Conservation (phyloP, 2,888 invertebrate species). For the Polydesmus complanatus region DNA sequence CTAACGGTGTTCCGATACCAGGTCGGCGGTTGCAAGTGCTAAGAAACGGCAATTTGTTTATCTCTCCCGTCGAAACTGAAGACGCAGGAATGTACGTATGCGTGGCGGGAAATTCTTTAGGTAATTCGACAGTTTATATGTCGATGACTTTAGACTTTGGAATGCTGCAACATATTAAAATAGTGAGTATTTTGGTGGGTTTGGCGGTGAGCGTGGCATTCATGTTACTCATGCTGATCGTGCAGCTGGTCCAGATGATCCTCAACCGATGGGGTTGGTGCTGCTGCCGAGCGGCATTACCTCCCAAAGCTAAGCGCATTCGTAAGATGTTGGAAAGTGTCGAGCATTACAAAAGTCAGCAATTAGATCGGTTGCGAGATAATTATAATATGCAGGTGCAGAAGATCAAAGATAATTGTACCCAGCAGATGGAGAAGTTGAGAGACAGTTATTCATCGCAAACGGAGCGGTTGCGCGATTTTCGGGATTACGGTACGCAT, state of each 20-base stretch:
- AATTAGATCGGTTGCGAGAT: constrained; percentile 72
- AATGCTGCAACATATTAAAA: constrained; percentile 66
- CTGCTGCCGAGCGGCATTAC: constrained; percentile 45
- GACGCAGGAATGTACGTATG: constrained; percentile 78
- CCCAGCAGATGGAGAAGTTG: constrained; percentile 86
- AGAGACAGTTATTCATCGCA: constrained; percentile 80
- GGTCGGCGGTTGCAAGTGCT: constrained; percentile 36
- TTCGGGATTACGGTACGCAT: constrained; percentile 73
- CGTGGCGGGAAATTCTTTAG: constrained; percentile 67
- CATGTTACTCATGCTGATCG: constrained; percentile 59
- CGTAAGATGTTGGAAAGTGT: constrained; percentile 79
- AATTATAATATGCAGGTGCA: constrained; percentile 86
- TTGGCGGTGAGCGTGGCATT: constrained; percentile 63
- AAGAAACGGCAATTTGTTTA: constrained; percentile 63
- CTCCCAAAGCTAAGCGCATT: constrained; percentile 68
- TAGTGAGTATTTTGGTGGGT: constrained; percentile 70
- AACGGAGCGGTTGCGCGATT: constrained; percentile 60
- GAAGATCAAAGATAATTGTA: constrained; percentile 82
- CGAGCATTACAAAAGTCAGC: constrained; percentile 76
- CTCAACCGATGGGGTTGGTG: constrained; percentile 27
- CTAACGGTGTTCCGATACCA: neutral
- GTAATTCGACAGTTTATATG: constrained; percentile 60
- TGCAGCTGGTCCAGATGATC: constrained; percentile 50
- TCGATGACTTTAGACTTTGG: constrained; percentile 70
- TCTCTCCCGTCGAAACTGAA: constrained; percentile 44